phyloP scores from a whole-genome alignment of 2,797 vertebrate species.

The Chaunax sp. region DNA sequence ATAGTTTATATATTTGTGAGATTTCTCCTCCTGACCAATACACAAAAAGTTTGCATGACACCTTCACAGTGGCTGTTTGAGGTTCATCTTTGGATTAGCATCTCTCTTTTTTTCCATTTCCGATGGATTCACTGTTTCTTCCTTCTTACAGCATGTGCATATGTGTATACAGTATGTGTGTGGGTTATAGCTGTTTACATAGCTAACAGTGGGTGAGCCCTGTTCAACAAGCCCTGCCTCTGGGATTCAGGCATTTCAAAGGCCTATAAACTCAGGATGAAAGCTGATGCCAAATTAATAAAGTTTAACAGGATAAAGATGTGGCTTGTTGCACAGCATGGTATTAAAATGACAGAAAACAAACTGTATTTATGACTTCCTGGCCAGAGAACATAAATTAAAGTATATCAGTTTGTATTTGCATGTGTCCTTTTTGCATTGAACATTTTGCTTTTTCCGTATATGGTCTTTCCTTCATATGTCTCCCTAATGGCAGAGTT shows the following conservation, averaged over 20 bases:
- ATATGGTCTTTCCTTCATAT: conserved; percentile 22
- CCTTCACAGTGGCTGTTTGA: no score
- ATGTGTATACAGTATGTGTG: conserved; percentile 49
- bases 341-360: conserved; percentile 61
- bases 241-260: conserved; percentile 42
- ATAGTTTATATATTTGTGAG: no score
- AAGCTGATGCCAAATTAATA: conserved; percentile 79
- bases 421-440: conserved; percentile 16
- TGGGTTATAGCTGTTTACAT: conserved; percentile 73
- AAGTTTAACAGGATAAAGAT: conserved; percentile 76
- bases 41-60: no score
- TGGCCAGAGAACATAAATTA: conserved; percentile 35
- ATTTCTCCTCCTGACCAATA: no score
- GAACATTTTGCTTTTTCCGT: not conserved
- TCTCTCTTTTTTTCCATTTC: not conserved
- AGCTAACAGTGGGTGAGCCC: conserved; percentile 68
- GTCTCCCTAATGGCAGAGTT: conserved; percentile 16
- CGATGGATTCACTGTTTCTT: conserved; percentile 30
- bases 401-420: conserved; percentile 29
- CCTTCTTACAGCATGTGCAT: conserved; percentile 9
- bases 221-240: conserved; percentile 59
- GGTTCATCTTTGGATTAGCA: no score
- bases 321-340: conserved; percentile 61
- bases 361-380: conserved; percentile 56
- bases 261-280: conserved; percentile 72